Conservation (phyloP, 2,113 vertebrate genomes). For the Scomber scombrus region DNA sequence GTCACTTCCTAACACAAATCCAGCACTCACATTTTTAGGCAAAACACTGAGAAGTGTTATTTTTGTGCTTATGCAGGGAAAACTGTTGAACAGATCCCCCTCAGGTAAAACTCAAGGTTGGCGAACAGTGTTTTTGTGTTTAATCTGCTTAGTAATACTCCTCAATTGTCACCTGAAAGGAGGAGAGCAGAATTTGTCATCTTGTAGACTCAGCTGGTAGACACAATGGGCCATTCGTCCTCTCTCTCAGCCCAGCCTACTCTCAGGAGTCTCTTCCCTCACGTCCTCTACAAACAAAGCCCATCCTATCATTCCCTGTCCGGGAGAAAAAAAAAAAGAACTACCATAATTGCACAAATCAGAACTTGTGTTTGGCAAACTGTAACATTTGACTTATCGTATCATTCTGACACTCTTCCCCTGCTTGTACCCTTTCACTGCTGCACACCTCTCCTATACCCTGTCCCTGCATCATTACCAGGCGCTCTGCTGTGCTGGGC, state of each 20-base stretch:
- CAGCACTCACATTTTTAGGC: not conserved
- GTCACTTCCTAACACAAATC: constrained; percentile 1
- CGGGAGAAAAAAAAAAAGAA: constrained; percentile 22
- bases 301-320: constrained; percentile 41
- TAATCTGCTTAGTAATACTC: constrained; percentile 42
- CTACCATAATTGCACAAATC: constrained; percentile 59
- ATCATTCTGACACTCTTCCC: constrained; percentile 54
- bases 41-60: not conserved
- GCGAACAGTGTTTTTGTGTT: constrained; percentile 24
- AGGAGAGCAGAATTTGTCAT: constrained; percentile 37
- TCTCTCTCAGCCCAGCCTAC: constrained; percentile 1
- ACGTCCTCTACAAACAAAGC: constrained; percentile 28
- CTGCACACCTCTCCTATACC: constrained; percentile 18
- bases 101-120: constrained; percentile 31
- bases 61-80: constrained; percentile 23
- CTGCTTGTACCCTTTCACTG: constrained; percentile 26
- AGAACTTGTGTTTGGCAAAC: constrained; percentile 54
- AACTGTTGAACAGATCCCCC: constrained; percentile 22
- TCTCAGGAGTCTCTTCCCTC: constrained; percentile 26
- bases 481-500: constrained; percentile 85
- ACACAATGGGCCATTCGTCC: not conserved
- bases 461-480: constrained; percentile 86
- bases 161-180: constrained; percentile 30
- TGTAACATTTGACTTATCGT: constrained; percentile 46
- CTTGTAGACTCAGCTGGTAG: constrained; percentile 12